Evolutionary conservation across 2,797 vertebrate species (phyloP).

Genomic region (Alosa sapidissima): DNA sequence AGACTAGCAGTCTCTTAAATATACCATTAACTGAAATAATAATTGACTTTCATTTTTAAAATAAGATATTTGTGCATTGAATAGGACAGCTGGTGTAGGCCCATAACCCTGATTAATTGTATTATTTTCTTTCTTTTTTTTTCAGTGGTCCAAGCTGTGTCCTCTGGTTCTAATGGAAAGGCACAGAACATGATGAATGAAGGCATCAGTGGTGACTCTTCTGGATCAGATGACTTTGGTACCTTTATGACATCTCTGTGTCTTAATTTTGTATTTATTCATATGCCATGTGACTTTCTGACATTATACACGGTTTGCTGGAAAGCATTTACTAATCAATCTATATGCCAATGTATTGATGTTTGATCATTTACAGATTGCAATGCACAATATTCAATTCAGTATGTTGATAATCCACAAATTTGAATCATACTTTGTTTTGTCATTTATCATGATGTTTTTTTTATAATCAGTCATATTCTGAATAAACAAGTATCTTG

Average conservation of each 20-base stretch:
- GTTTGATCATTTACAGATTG: background rate
- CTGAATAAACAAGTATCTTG: background rate
- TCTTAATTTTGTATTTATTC: background rate
- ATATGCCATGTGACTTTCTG: background rate
- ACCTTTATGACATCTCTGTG: background rate
- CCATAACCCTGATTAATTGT: background rate
- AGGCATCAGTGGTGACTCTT: constrained; percentile 55
- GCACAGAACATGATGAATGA: constrained; percentile 54
- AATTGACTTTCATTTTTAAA: too few species aligned
- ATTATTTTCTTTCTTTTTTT: background rate
- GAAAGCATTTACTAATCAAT: background rate
- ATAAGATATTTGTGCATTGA: too few species aligned
- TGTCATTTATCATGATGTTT: background rate
- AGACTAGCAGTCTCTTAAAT: background rate
- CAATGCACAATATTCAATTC: background rate
- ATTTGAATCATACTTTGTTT: background rate
- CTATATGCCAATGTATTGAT: background rate
- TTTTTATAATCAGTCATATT: background rate
- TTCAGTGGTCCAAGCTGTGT: constrained; percentile 12
- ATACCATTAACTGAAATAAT: too few species aligned
- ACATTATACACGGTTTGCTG: background rate
- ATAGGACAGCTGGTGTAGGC: background rate
- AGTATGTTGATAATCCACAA: background rate
- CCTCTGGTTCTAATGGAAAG: constrained; percentile 47
- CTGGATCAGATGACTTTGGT: constrained; percentile 68